These are phyloP conservation scores for Indicator indicator DNA, from an alignment of 2,113 vertebrate species.

Conservation along the genomic window DNA sequence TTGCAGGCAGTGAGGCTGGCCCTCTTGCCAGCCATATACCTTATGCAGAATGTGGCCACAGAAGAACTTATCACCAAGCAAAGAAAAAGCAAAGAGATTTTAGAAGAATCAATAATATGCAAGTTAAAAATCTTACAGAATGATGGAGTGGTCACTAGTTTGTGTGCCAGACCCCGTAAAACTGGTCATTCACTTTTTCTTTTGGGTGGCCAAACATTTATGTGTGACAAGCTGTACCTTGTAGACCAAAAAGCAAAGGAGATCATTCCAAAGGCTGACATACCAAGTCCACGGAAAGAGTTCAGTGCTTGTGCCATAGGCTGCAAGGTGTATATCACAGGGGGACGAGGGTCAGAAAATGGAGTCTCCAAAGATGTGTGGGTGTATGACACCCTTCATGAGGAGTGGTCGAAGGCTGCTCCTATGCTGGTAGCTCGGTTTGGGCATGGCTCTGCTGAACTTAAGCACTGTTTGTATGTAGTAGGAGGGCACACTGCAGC, in stretches of 20 bases:
- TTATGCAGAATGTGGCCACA: constrained; percentile 86
- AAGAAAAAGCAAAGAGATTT: constrained; percentile 83
- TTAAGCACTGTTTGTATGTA: constrained; percentile 84
- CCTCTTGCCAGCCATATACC: constrained; percentile 84
- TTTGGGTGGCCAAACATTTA: constrained; percentile 84
- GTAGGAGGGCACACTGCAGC: constrained; percentile 84
- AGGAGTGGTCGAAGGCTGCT: constrained; percentile 85
- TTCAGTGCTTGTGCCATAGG: constrained; percentile 86
- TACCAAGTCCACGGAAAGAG: constrained; percentile 84
- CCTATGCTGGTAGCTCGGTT: constrained; percentile 86
- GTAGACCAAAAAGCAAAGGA: constrained; percentile 87
- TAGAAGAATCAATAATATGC: constrained; percentile 84
- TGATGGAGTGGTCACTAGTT: constrained; percentile 83
- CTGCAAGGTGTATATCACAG: constrained; percentile 86
- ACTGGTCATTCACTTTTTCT: constrained; percentile 84
- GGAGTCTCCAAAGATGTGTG: constrained; percentile 86
- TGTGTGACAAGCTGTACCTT: constrained; percentile 86
- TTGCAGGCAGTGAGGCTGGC: constrained; percentile 83
- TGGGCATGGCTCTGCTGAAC: constrained; percentile 83
- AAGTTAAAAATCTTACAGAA: constrained; percentile 86
- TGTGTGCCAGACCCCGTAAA: constrained; percentile 84
- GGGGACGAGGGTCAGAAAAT: constrained; percentile 83
- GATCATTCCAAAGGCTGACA: constrained; percentile 86
- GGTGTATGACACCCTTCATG: constrained; percentile 85
- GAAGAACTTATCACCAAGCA: constrained; percentile 86